These are phyloP conservation scores for Eutolmus rufibarbis DNA, from an alignment of 2,888 invertebrate genomes.

Conservation along the genomic window DNA sequence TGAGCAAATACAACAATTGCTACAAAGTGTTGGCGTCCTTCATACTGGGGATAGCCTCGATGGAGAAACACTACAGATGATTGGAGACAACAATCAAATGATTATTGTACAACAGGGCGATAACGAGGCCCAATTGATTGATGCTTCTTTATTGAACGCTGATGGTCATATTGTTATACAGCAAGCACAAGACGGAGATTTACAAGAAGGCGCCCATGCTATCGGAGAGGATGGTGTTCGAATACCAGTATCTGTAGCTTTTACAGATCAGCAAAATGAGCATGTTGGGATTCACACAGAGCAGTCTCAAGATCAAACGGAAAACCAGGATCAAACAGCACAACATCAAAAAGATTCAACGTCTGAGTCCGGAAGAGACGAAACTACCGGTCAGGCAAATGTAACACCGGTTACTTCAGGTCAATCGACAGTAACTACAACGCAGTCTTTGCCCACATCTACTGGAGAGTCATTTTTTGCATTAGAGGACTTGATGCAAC, in stretches of 20 bases:
- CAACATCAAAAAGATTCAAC: constrained; percentile 49
- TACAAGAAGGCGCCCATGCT: constrained; percentile 60
- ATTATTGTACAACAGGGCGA: constrained; percentile 63
- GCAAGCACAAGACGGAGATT: constrained; percentile 60
- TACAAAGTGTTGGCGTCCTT: constrained; percentile 62
- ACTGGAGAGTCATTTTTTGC: constrained; percentile 54
- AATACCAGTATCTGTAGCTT: constrained; percentile 63
- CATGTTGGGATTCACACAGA: constrained; percentile 55
- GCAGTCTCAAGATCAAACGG: constrained; percentile 41
- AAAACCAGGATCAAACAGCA: constrained; percentile 58
- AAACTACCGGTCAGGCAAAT: constrained; percentile 10
- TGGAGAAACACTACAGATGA: constrained; percentile 63
- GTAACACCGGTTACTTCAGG: constrained; percentile 47
- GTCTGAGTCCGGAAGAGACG: background rate
- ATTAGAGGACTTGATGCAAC: constrained; percentile 57
- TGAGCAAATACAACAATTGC: constrained; percentile 62
- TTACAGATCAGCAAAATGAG: constrained; percentile 60
- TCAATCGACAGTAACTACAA: constrained; percentile 51
- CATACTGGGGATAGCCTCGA: constrained; percentile 62
- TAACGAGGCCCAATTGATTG: constrained; percentile 62
- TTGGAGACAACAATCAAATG: constrained; percentile 62
- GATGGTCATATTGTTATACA: constrained; percentile 63
- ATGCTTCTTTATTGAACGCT: constrained; percentile 61
- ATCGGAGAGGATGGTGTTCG: constrained; percentile 62
- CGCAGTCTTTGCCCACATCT: constrained; percentile 50